Evolutionary conservation across 2,888 invertebrate genomes (phyloP), one percentile per base, ranked within the genome.

Genomic region (Pterobdella sp.): DNA sequence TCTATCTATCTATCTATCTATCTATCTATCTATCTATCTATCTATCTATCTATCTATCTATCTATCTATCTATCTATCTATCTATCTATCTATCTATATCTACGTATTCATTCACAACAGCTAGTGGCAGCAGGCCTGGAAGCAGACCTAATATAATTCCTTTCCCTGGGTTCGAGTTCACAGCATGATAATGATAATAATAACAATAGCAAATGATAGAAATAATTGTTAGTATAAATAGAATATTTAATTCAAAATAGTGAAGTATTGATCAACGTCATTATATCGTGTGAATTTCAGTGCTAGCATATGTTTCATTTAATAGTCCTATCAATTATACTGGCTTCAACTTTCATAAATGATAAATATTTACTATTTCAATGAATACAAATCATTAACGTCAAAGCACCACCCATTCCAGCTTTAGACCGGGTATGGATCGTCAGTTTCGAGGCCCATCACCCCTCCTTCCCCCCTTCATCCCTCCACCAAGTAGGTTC

Each of bases 141-240:
- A 56, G 60, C 26, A 56, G 60, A 26, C 60, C 60, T 22, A 26
- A 22, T n/a, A 22, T 56, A 7, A 22, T 26, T 26, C 7, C 26
- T n/a, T 56, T 56, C 60, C n/a, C 60, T 26, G 26, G 60, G 60
- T 56, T 22, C n/a, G n/a, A n/a, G n/a, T n/a, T n/a, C n/a, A n/a
- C n/a, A n/a, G n/a, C n/a, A n/a, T n/a, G n/a, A n/a, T n/a, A n/a
- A n/a, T n/a, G n/a, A n/a, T n/a, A n/a, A n/a, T n/a, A n/a, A n/a
- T n/a, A n/a, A n/a, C n/a, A n/a, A n/a, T n/a, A n/a, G n/a, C n/a
- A n/a, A n/a, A n/a, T n/a, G n/a, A n/a, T n/a, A n/a, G n/a, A n/a
- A n/a, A n/a, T n/a, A n/a, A n/a, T n/a, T n/a, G n/a, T n/a, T n/a
- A n/a, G n/a, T n/a, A n/a, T n/a, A n/a, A n/a, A n/a, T n/a, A n/a